Evolutionary conservation across 2,113 vertebrate species (phyloP), one percentile per base, ranked within the genome.

Genomic region (Prietella phreatophila): DNA sequence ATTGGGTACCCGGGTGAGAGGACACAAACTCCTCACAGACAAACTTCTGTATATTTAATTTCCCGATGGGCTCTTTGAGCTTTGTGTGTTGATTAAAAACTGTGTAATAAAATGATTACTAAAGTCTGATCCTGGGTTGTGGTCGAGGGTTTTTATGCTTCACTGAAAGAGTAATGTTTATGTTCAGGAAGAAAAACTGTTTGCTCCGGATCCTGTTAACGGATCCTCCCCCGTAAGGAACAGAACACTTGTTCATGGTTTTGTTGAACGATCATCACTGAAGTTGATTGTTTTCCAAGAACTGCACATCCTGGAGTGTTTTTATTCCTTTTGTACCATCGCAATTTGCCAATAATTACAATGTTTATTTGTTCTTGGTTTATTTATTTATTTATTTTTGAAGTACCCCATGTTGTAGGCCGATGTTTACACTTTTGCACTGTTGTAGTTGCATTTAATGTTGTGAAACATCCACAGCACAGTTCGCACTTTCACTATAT

Each of bases 1-100:
- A 97, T 98, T 97, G 97, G 97, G 97, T 91, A 95, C 97, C 96
- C 96, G 96, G 96, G 97, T 97, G 97, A 96, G 96, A 97, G 97
- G 97, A 96, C 97, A 95, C 96, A 95, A 97, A 96, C 95, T 97
- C 94, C 94, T 97, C 96, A 97, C 96, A 96, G 95, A 97, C 94
- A 96, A 97, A 95, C 96, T 97, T 97, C 97, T 98, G 97, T 98
- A 98, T 99, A 98, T 99, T 99, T 97, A 98, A 99, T 97, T 97
- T 98, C 97, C 97, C 97, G 97, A 91, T 95, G 95, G 97, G 97
- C 97, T 98, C 97, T 94, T 97, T 97, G 97, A 98, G 98, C 97
- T 97, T 95, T 97, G 97, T 99, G 98, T 97, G 97, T 98, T 98
- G 96, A 98, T 98, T 50, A 50, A 98, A 91, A 98, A 99, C 97